These are phyloP conservation scores for Nomada fabriciana DNA, from an alignment of 2,888 invertebrate species.

Conservation along the genomic window DNA sequence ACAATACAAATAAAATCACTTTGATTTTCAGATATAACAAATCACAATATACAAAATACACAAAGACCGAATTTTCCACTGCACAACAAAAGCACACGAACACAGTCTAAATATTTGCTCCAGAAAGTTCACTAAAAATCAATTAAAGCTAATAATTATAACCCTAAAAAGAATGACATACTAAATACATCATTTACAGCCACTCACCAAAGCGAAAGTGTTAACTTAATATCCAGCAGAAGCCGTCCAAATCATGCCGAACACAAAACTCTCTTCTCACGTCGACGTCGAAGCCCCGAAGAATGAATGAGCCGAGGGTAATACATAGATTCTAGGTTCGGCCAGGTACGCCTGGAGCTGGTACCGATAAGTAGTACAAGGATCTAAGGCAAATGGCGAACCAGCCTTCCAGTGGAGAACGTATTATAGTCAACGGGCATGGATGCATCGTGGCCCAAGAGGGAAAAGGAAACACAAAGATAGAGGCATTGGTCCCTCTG, in stretches of 20 bases:
- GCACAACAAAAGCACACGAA: no score
- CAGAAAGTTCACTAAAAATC: no score
- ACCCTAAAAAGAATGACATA: no score
- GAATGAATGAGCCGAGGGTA: slow-evolving; percentile 50
- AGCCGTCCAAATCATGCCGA: not conserved
- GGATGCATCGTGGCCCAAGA: slow-evolving; percentile 19
- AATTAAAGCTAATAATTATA: no score
- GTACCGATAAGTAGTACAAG: slow-evolving; percentile 62
- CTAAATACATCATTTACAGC: no score
- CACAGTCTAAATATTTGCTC: no score
- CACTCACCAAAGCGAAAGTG: no score
- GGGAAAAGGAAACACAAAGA: slow-evolving; percentile 40
- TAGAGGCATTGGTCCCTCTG: slow-evolving; percentile 34
- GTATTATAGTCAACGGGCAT: slow-evolving; percentile 21
- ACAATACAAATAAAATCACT: no score
- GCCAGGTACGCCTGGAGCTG: slow-evolving; percentile 52
- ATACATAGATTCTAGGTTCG: slow-evolving; percentile 37
- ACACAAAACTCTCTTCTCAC: not conserved
- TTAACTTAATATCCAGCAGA: not conserved
- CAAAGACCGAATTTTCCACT: no score
- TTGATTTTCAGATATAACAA: no score
- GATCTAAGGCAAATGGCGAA: slow-evolving; percentile 39
- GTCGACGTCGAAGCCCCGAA: not conserved
- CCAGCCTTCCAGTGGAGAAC: slow-evolving; percentile 14
- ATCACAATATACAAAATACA: no score